Percentiles rank a stretch among this genome's conserved stretches.
Evolutionary conservation across 2,113 vertebrate species (phyloP).

Genomic region (Motacilla alba): DNA sequence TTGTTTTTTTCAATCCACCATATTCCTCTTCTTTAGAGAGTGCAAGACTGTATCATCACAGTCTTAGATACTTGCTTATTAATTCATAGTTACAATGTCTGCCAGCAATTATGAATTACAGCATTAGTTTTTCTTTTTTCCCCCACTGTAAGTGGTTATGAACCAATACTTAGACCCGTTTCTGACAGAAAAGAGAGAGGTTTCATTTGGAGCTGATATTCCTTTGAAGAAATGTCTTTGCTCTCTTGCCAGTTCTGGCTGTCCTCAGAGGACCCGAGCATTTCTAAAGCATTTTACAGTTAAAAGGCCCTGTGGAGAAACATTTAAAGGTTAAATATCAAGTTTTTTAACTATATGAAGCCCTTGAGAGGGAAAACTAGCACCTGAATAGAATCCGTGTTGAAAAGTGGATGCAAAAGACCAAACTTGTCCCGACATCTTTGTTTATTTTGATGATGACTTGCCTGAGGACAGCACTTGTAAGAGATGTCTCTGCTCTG

Average conservation of each 20-base stretch:
- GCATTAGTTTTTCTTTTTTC: neutral
- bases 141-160: neutral
- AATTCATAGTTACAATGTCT: neutral
- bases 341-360: neutral
- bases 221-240: neutral
- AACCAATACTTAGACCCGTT: neutral
- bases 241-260: neutral
- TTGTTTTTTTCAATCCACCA: neutral
- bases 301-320: neutral
- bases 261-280: neutral
- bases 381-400: neutral
- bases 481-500: neutral
- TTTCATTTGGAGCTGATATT: neutral
- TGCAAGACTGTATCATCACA: neutral
- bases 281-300: neutral
- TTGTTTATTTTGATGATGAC: neutral
- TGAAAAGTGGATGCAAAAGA: neutral
- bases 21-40: neutral
- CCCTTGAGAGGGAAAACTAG: neutral
- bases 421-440: neutral
- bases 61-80: neutral
- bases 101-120: neutral
- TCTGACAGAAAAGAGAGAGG: neutral
- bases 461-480: neutral
- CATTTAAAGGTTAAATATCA: neutral